A percentile compares a stretch with the other conserved stretches of the same genome.
Evolutionary conservation across 2,888 invertebrate species (phyloP).

Genomic region (Nemotelus pantherinus): DNA sequence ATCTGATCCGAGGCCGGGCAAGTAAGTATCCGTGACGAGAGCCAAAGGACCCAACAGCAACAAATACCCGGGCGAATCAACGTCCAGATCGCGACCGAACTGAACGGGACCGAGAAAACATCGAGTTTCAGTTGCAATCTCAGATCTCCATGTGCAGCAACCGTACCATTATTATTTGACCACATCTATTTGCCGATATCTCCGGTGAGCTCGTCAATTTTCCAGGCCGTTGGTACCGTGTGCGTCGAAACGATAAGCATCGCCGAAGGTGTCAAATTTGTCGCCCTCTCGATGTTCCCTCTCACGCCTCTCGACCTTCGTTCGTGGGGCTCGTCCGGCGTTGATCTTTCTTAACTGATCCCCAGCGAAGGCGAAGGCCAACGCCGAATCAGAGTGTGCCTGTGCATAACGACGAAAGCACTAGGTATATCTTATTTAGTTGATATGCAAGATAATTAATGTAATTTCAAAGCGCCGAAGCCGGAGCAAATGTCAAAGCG

Average conservation of each 20-base stretch:
- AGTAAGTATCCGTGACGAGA: background rate
- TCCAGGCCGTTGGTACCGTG: slow-evolving; percentile 18
- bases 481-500: slow-evolving; percentile 10
- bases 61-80: background rate
- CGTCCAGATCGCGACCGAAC: background rate
- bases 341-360: slow-evolving; percentile 11
- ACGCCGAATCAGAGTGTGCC: background rate
- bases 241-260: slow-evolving; percentile 39
- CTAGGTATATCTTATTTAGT: slow-evolving; percentile 25
- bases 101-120: background rate
- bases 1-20: slow-evolving; percentile 21
- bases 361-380: slow-evolving; percentile 1
- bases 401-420: background rate
- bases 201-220: slow-evolving; percentile 23
- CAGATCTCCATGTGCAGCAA: background rate
- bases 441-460: slow-evolving; percentile 27
- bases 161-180: slow-evolving; percentile 15
- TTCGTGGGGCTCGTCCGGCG: background rate
- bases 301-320: slow-evolving; percentile 53
- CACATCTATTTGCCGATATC: slow-evolving; percentile 26
- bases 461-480: slow-evolving; percentile 29
- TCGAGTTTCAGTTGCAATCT: slow-evolving; percentile 25
- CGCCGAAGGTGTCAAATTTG: slow-evolving; percentile 63
- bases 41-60: background rate
- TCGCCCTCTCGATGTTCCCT: slow-evolving; percentile 59